phyloP scores from a whole-genome alignment of 2,888 invertebrate genomes.

The Hypsopygia costalis region DNA sequence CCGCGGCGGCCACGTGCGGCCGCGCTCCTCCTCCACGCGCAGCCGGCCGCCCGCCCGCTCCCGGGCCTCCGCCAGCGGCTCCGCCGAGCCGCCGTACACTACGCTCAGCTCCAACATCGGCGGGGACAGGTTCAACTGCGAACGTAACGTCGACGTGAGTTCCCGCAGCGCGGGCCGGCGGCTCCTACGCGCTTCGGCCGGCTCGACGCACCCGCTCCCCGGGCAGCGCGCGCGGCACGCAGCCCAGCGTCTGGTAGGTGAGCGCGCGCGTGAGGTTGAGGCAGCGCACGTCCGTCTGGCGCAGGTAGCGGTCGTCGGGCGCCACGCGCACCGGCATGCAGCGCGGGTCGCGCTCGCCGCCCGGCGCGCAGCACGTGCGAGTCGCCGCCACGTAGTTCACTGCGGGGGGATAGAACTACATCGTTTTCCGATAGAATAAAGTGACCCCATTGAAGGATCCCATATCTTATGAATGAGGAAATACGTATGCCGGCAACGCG shows the following conservation, averaged over 20 bases:
- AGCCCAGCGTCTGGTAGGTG: constrained; percentile 42
- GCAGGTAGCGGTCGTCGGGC: constrained; percentile 34
- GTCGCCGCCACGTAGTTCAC: constrained; percentile 24
- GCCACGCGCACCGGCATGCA: constrained; percentile 37
- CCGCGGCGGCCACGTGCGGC: constrained; percentile 33
- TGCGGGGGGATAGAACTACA: too few species aligned
- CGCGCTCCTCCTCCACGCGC: constrained; percentile 24
- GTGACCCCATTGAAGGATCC: too few species aligned
- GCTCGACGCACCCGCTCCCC: constrained; percentile 34
- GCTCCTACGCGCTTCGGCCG: too few species aligned
- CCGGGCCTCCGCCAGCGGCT: constrained; percentile 15
- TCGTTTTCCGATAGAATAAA: too few species aligned
- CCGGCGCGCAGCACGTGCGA: constrained; percentile 21
- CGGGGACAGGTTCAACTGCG: constrained; percentile 36
- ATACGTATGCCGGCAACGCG: too few species aligned
- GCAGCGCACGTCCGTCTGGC: constrained; percentile 34
- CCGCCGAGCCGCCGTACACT: constrained; percentile 34
- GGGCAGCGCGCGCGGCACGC: constrained; percentile 26
- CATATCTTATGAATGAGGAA: too few species aligned
- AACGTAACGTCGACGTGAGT: not conserved
- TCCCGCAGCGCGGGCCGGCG: too few species aligned
- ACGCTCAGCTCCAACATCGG: constrained; percentile 38
- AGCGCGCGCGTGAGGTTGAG: constrained; percentile 42
- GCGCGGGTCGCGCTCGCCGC: constrained; percentile 21
- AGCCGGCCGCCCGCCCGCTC: constrained; percentile 29